Conservation (phyloP, 2,888 invertebrate genomes). For the Pristionchus entomophagus region DNA sequence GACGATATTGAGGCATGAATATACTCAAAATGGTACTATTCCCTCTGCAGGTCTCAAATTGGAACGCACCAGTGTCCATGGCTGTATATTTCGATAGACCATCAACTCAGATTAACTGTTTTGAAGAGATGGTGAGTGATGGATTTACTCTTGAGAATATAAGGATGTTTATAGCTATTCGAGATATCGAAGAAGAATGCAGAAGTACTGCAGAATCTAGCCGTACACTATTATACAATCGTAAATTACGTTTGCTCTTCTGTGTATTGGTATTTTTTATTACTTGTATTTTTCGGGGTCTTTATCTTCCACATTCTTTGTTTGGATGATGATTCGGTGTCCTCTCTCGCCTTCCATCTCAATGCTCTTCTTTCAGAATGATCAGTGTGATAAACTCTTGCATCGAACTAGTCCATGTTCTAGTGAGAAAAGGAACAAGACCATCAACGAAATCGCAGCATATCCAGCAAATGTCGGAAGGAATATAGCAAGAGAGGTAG, state of each 20-base stretch:
- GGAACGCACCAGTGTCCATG: slow-evolving; percentile 22
- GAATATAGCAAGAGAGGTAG: slow-evolving; percentile 46
- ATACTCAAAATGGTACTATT: neutral
- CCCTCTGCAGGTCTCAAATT: slow-evolving; percentile 3
- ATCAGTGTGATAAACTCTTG: slow-evolving; percentile 7
- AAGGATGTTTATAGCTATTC: neutral
- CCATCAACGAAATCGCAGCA: slow-evolving; percentile 6
- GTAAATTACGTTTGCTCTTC: no score
- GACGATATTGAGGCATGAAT: neutral
- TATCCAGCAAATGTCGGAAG: slow-evolving; percentile 47
- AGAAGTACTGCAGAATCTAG: neutral
- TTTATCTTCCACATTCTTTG: no score
- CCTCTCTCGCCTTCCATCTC: neutral
- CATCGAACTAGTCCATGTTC: neutral
- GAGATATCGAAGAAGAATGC: neutral
- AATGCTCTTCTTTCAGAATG: slow-evolving; percentile 2
- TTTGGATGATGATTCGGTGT: no score
- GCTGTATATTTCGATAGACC: slow-evolving; percentile 19
- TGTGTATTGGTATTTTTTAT: no score
- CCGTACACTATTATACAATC: slow-evolving; percentile 19
- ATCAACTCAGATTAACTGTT: neutral
- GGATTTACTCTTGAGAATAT: neutral
- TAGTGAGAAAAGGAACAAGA: neutral
- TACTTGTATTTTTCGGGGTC: no score
- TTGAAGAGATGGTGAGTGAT: neutral